A percentile compares a stretch with the other conserved stretches of the same genome.
Conservation (phyloP, 2,797 vertebrate species). For the Lycodopsis pacificus region DNA sequence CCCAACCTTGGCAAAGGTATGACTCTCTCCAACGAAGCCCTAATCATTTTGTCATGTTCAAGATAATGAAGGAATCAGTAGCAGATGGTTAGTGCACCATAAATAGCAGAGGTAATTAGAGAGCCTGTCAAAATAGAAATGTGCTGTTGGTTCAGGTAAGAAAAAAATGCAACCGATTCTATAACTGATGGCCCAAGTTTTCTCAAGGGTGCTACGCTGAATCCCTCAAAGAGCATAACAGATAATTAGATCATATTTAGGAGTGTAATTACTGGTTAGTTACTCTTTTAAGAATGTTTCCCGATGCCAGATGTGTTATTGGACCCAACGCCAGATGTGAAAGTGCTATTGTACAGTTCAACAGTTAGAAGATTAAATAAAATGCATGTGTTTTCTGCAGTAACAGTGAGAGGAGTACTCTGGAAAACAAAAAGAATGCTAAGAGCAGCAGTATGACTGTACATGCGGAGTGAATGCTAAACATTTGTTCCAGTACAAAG, state of each 20-base stretch:
- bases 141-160: conserved; percentile 76
- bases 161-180: conserved; percentile 56
- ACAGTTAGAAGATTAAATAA: conserved; percentile 36
- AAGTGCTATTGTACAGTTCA: conserved; percentile 28
- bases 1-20: conserved; percentile 85
- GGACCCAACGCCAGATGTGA: conserved; percentile 50
- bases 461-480: background rate
- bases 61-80: conserved; percentile 93
- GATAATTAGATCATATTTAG: conserved; percentile 62
- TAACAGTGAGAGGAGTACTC: background rate
- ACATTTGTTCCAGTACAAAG: conserved; percentile 16
- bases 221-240: conserved; percentile 56
- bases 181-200: conserved; percentile 68
- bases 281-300: conserved; percentile 50
- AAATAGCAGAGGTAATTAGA: conserved; percentile 95
- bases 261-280: conserved; percentile 52
- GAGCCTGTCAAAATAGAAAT: conserved; percentile 86
- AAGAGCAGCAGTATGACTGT: background rate
- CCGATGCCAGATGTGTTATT: conserved; percentile 57
- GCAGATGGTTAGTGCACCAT: conserved; percentile 85
- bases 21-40: conserved; percentile 83
- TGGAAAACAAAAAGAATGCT: background rate
- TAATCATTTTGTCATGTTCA: conserved; percentile 94
- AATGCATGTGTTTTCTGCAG: background rate
- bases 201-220: conserved; percentile 63